phyloP scores from a whole-genome alignment of 2,797 vertebrate genomes.

The Rhyacichthys aspro region DNA sequence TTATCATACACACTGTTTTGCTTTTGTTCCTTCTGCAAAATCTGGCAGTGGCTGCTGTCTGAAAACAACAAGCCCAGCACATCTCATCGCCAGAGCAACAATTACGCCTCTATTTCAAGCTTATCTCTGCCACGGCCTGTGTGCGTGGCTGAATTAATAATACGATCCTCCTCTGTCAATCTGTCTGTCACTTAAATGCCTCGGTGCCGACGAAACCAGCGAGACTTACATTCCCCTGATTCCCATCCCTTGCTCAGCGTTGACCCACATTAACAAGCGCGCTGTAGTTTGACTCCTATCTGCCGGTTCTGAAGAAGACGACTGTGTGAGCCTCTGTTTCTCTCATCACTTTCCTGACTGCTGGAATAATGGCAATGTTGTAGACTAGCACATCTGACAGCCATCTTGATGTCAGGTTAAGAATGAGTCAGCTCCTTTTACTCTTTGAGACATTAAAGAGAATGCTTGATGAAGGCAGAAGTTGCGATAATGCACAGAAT shows the following conservation, averaged over 20 bases:
- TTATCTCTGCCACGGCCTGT: slow-evolving; percentile 44
- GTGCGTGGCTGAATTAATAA: slow-evolving; percentile 56
- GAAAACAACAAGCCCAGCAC: slow-evolving; percentile 54
- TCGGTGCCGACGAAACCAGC: slow-evolving; percentile 21
- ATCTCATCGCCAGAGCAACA: slow-evolving; percentile 69
- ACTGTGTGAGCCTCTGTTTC: slow-evolving; percentile 39
- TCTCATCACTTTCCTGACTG: slow-evolving; percentile 46
- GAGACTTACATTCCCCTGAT: slow-evolving; percentile 29
- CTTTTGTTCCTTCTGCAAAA: slow-evolving; percentile 48
- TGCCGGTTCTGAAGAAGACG: slow-evolving; percentile 38
- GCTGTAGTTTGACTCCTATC: slow-evolving; percentile 47
- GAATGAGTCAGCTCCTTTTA: slow-evolving; percentile 58
- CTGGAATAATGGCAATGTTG: slow-evolving; percentile 50
- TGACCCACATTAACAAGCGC: slow-evolving; percentile 43
- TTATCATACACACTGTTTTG: slow-evolving; percentile 26
- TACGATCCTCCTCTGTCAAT: slow-evolving; percentile 49
- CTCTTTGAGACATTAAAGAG: slow-evolving; percentile 43
- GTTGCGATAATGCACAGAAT: slow-evolving; percentile 42
- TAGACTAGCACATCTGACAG: slow-evolving; percentile 33
- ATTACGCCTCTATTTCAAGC: slow-evolving; percentile 64
- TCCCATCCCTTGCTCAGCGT: slow-evolving; percentile 17
- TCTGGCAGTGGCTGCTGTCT: slow-evolving; percentile 41
- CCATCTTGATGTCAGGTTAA: slow-evolving; percentile 51
- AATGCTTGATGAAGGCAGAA: slow-evolving; percentile 25
- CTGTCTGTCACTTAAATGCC: slow-evolving; percentile 54